Evolutionary conservation across 2,113 vertebrate species (phyloP).

Genomic region (Sturnus vulgaris): DNA sequence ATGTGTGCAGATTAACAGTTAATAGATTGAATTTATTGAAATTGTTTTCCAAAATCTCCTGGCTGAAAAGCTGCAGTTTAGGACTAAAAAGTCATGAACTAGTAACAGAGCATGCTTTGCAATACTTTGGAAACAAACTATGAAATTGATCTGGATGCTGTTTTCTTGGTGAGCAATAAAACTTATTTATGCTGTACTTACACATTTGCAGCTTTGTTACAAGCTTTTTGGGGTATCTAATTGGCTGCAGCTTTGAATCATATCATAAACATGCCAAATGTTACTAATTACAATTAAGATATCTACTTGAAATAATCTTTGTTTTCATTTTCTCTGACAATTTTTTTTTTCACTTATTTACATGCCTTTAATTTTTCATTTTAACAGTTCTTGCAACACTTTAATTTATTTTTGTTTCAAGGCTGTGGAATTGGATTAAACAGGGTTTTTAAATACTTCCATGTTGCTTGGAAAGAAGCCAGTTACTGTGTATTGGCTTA

Average conservation of each 20-base stretch:
- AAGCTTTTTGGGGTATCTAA: slow-evolving; percentile 64
- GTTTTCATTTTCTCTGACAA: slow-evolving; percentile 46
- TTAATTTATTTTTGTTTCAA: slow-evolving; percentile 62
- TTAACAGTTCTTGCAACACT: slow-evolving; percentile 39
- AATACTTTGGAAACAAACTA: background rate
- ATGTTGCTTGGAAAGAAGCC: slow-evolving; percentile 48
- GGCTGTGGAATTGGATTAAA: slow-evolving; percentile 48
- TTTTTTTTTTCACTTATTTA: slow-evolving; percentile 45
- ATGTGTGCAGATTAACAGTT: background rate
- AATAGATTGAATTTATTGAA: background rate
- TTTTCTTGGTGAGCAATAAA: slow-evolving; percentile 54
- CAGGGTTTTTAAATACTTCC: slow-evolving; percentile 38
- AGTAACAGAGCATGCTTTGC: background rate
- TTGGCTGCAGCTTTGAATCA: slow-evolving; percentile 54
- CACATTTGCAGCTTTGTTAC: slow-evolving; percentile 61
- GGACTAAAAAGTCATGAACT: background rate
- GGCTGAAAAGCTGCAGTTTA: background rate
- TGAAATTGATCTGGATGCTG: slow-evolving; percentile 9
- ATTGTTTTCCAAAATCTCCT: background rate
- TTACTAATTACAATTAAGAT: slow-evolving; percentile 66
- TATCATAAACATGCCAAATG: slow-evolving; percentile 49
- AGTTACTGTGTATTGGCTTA: slow-evolving; percentile 39
- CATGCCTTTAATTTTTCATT: slow-evolving; percentile 60
- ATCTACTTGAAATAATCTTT: slow-evolving; percentile 64
- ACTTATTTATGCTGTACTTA: slow-evolving; percentile 53